Percentiles rank a stretch among this genome's conserved stretches.
These are phyloP conservation scores for Ornithoptera priamus DNA, from an alignment of 2,888 invertebrate species.

Conservation along the genomic window DNA sequence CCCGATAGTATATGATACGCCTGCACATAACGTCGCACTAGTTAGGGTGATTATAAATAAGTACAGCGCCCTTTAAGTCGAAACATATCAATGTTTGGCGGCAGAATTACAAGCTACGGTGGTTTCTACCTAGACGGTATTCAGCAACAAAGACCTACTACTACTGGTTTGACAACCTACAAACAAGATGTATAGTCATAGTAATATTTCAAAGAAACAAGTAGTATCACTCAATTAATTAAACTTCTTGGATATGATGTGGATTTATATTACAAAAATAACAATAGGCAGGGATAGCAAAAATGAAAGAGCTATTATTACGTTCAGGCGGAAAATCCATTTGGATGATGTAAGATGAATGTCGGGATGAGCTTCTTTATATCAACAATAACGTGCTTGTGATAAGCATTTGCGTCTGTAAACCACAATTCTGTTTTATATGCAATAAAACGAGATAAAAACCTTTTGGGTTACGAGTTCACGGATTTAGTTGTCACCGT, in stretches of 20 bases:
- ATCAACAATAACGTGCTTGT: conserved; percentile 2
- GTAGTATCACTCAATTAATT: background rate
- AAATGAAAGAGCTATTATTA: background rate
- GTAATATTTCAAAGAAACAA: too few relatives aligned
- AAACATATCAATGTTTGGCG: too few relatives aligned
- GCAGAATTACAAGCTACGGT: too few relatives aligned
- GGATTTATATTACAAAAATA: background rate
- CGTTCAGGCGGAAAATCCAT: conserved; percentile 1
- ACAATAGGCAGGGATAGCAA: background rate
- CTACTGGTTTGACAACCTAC: too few relatives aligned
- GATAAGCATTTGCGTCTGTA: conserved; percentile 8
- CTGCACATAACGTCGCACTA: too few relatives aligned
- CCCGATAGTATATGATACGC: too few relatives aligned
- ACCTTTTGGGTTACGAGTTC: background rate
- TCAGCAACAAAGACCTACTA: too few relatives aligned
- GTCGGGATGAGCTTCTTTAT: conserved; percentile 1
- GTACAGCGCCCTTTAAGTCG: too few relatives aligned
- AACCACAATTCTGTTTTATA: conserved; percentile 11
- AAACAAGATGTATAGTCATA: too few relatives aligned
- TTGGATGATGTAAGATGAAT: conserved; percentile 2
- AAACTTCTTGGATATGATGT: background rate
- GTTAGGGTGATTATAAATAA: too few relatives aligned
- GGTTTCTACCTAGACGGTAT: too few relatives aligned
- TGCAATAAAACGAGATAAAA: conserved; percentile 15
- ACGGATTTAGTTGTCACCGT: background rate